Evolutionary conservation across 2,113 vertebrate species (phyloP).

Genomic region (Oncorhynchus clarkii): DNA sequence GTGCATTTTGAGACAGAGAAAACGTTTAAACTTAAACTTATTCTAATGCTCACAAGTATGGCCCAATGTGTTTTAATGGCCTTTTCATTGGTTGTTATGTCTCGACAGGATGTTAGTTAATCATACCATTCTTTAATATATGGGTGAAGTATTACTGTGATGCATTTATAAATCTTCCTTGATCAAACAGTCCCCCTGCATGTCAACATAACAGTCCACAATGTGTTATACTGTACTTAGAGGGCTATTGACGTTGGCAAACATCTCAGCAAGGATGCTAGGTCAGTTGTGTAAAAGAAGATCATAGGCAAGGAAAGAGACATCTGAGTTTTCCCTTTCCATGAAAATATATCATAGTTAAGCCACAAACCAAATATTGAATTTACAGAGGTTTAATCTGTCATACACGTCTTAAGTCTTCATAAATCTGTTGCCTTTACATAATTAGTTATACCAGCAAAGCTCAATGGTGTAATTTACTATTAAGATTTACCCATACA

Average conservation of each 20-base stretch:
- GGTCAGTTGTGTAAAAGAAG: not conserved
- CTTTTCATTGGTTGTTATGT: not conserved
- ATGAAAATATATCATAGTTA: not conserved
- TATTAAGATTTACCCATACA: not conserved
- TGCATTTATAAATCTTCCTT: not conserved
- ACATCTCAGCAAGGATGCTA: not conserved
- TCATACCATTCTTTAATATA: not conserved
- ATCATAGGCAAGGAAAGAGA: not conserved
- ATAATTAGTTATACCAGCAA: not conserved
- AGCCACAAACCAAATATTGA: too few relatives aligned
- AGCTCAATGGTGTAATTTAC: not conserved
- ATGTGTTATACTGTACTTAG: not conserved
- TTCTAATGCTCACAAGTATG: too few relatives aligned
- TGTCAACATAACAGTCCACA: not conserved
- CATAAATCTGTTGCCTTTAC: not conserved
- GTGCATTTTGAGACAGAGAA: too few relatives aligned
- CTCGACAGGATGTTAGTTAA: not conserved
- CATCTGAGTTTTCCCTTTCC: not conserved
- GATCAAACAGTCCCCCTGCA: not conserved
- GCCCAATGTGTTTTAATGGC: too few relatives aligned
- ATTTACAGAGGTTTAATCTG: not conserved
- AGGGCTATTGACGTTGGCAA: not conserved
- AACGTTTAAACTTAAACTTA: too few relatives aligned
- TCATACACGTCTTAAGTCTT: not conserved
- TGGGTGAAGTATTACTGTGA: not conserved